These are phyloP conservation scores for Pachliopta kotzebuea DNA, from an alignment of 2,888 invertebrate genomes.

Conservation along the genomic window DNA sequence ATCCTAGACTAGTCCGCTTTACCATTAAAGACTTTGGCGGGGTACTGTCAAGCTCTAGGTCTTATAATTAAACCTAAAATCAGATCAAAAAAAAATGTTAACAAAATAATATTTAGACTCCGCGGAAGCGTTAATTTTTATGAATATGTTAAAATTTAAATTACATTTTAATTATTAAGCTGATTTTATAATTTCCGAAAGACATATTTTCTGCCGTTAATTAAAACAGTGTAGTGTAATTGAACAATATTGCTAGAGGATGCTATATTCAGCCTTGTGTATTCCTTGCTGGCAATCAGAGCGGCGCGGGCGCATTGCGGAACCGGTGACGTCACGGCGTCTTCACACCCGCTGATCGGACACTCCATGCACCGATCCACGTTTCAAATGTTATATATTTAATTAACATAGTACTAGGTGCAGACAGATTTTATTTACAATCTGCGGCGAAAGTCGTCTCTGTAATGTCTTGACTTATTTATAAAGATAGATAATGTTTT, in stretches of 20 bases:
- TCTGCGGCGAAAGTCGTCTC: neutral
- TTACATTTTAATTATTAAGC: neutral
- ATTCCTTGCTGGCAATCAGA: conserved; percentile 56
- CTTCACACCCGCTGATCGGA: conserved; percentile 52
- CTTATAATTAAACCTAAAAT: too few relatives aligned
- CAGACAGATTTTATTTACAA: neutral
- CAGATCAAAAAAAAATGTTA: too few relatives aligned
- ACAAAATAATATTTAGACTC: too few relatives aligned
- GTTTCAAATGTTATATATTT: neutral
- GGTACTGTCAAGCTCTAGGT: too few relatives aligned
- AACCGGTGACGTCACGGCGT: conserved; percentile 71
- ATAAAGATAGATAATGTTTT: too few relatives aligned
- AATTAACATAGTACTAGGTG: neutral
- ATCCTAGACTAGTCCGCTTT: too few relatives aligned
- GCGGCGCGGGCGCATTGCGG: conserved; percentile 63
- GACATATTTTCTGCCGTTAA: neutral
- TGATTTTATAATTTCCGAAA: neutral
- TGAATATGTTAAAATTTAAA: neutral
- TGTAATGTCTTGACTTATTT: too few relatives aligned
- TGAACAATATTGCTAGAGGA: conserved; percentile 15
- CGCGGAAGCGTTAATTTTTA: neutral
- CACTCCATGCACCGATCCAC: neutral
- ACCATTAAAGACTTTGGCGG: too few relatives aligned
- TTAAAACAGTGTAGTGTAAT: neutral
- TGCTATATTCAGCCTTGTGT: conserved; percentile 44